These are phyloP conservation scores for Lepidonotus clava DNA, from an alignment of 2,888 invertebrate genomes.

Conservation along the genomic window DNA sequence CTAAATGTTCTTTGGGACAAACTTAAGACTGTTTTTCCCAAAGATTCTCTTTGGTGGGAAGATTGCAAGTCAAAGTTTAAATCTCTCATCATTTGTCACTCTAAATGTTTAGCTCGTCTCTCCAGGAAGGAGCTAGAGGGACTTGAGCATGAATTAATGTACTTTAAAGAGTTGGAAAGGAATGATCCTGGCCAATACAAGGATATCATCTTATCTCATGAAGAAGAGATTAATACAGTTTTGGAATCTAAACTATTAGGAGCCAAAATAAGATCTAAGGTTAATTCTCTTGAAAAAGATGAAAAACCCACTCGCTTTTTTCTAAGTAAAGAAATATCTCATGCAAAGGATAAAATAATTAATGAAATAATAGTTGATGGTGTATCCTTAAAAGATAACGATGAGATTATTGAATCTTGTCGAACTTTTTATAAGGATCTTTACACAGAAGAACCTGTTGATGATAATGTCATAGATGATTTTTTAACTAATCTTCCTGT, in stretches of 20 bases:
- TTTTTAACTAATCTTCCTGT: not conserved
- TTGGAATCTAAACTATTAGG: not conserved
- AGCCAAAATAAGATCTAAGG: not conserved
- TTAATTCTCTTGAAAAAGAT: not conserved
- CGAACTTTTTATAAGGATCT: not conserved
- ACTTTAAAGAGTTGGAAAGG: not conserved
- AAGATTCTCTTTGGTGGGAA: not conserved
- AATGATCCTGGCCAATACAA: not conserved
- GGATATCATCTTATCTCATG: not conserved
- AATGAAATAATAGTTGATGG: not conserved
- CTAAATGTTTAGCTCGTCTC: not conserved
- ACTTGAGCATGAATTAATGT: not conserved
- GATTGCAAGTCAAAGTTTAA: not conserved
- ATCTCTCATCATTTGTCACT: not conserved
- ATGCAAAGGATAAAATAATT: not conserved
- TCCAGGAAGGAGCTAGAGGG: not conserved
- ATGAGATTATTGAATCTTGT: not conserved
- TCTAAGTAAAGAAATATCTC: not conserved
- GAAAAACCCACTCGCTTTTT: not conserved
- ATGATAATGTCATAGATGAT: not conserved
- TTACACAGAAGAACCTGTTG: not conserved
- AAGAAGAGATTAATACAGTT: not conserved
- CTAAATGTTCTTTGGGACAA: not conserved
- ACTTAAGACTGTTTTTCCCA: not conserved
- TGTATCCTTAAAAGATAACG: not conserved